Evolutionary conservation across 2,113 vertebrate genomes (phyloP).

Genomic region (Dolichotis patagonum): DNA sequence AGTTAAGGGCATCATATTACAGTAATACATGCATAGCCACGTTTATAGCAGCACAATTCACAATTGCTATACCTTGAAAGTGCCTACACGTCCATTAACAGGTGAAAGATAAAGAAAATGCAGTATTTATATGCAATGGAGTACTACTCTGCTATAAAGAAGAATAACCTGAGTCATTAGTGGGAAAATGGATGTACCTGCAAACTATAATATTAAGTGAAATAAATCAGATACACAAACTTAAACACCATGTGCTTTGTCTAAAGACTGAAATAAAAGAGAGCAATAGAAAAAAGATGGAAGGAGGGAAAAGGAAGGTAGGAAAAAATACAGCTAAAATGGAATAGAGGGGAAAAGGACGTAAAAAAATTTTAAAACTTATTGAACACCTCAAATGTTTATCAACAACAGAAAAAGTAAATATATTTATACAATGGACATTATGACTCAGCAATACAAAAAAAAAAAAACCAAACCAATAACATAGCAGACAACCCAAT

Average conservation of each 20-base stretch:
- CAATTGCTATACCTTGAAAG: not conserved
- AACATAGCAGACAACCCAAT: not conserved
- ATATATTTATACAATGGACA: not conserved
- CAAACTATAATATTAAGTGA: not conserved
- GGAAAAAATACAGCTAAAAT: not conserved
- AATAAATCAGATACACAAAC: not conserved
- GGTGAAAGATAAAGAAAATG: not conserved
- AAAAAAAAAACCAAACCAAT: not conserved
- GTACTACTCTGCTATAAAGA: not conserved
- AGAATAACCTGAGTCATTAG: not conserved
- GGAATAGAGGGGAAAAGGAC: not conserved
- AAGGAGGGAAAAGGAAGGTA: not conserved
- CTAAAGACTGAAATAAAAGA: not conserved
- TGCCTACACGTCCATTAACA: not conserved
- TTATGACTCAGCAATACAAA: not conserved
- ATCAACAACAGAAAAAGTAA: not conserved
- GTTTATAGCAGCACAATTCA: not conserved
- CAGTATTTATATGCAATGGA: not conserved
- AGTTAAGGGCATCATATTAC: not conserved
- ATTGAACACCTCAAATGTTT: not conserved
- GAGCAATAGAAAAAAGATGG: not conserved
- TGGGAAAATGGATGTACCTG: not conserved
- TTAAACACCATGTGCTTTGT: not conserved
- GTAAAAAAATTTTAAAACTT: not conserved
- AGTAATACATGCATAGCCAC: not conserved